Evolutionary conservation across 23 tunicate genomes (phyloP).

Genomic region (Clavelina lepadiformis): DNA sequence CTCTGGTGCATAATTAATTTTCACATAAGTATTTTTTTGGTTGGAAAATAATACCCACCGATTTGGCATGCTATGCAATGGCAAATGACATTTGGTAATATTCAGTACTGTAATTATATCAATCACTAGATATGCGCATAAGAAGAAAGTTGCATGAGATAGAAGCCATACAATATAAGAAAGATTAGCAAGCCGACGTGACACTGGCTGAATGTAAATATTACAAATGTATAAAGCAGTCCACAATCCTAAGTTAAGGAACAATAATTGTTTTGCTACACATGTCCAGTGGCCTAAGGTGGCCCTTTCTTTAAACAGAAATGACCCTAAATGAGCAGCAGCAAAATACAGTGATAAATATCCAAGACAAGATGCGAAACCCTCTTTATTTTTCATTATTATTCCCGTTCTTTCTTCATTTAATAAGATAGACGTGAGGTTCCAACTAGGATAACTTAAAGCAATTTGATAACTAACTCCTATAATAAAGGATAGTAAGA

Average conservation of each 20-base stretch:
- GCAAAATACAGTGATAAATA: constrained; percentile 60
- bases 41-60: constrained; percentile 26
- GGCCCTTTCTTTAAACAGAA: constrained; percentile 43
- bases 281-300: constrained; percentile 33
- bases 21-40: background rate
- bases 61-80: constrained; percentile 41
- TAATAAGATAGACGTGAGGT: constrained; percentile 22
- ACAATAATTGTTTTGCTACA: constrained; percentile 13
- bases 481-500: constrained; percentile 8
- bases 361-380: constrained; percentile 67
- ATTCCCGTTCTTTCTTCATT: constrained; percentile 38
- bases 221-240: constrained; percentile 1
- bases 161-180: constrained; percentile 64
- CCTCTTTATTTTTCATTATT: constrained; percentile 86
- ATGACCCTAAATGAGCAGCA: constrained; percentile 53
- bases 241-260: constrained; percentile 14
- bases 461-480: constrained; percentile 42
- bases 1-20: constrained; percentile 29
- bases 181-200: constrained; percentile 70
- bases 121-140: constrained; percentile 9
- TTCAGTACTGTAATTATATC: constrained; percentile 20
- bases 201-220: constrained; percentile 40
- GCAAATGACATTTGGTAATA: constrained; percentile 16
- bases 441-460: constrained; percentile 9
- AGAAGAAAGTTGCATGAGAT: constrained; percentile 15